Percentiles rank a stretch among this genome's conserved stretches.
Evolutionary conservation across 2,113 vertebrate species (phyloP).

Genomic region (Elachura formosa): DNA sequence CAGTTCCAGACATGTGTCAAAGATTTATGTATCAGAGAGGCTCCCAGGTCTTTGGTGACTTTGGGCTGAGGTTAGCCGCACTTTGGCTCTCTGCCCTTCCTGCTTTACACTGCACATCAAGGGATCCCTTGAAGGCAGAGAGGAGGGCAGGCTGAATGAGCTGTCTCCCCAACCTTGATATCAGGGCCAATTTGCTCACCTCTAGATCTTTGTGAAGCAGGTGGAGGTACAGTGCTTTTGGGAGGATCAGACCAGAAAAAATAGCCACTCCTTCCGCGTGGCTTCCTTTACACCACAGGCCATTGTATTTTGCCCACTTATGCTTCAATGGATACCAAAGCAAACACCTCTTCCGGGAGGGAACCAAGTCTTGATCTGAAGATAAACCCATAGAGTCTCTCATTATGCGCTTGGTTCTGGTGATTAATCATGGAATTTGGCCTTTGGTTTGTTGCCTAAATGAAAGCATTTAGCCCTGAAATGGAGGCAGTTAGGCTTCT

Average conservation of each 20-base stretch:
- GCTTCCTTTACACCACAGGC: background rate
- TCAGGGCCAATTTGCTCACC: background rate
- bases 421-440: constrained; percentile 27
- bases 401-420: background rate
- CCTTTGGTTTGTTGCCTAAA: constrained; percentile 21
- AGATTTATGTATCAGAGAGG: background rate
- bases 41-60: background rate
- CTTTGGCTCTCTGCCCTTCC: background rate
- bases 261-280: background rate
- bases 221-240: background rate
- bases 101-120: background rate
- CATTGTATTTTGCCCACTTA: background rate
- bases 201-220: background rate
- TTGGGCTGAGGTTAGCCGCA: background rate
- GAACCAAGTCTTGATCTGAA: constrained; percentile 18
- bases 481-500: background rate
- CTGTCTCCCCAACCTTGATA: background rate
- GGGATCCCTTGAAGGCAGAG: background rate
- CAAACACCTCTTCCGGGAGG: background rate
- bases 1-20: background rate
- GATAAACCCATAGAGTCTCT: background rate
- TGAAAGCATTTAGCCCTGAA: constrained; percentile 25
- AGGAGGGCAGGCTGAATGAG: background rate
- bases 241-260: background rate
- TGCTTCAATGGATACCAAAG: background rate